Evolutionary conservation across 2,888 invertebrate species (phyloP).

Genomic region (Horisme vitalbata): DNA sequence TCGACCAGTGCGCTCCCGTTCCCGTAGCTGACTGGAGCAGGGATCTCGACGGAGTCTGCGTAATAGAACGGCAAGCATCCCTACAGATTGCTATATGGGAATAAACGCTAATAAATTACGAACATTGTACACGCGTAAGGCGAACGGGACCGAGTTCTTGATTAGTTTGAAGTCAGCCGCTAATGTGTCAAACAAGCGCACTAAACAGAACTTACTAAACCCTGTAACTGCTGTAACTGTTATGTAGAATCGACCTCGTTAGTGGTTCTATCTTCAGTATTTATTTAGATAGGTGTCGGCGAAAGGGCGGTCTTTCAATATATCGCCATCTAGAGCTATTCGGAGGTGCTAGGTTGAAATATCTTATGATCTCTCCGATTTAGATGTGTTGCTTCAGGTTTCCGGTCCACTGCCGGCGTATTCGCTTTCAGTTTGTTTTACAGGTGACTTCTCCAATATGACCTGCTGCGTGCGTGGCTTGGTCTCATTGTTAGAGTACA

Average conservation of each 20-base stretch:
- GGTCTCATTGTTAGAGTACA: conserved; percentile 16
- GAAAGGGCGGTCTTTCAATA: conserved; percentile 33
- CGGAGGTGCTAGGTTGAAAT: conserved; percentile 37
- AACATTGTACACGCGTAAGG: conserved; percentile 75
- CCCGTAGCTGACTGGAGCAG: conserved; percentile 74
- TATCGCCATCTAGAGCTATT: conserved; percentile 39
- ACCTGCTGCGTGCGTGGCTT: conserved; percentile 14
- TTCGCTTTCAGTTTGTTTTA: conserved; percentile 30
- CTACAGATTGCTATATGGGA: conserved; percentile 80
- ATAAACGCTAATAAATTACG: conserved; percentile 82
- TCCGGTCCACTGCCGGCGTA: conserved; percentile 28
- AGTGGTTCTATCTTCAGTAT: conserved; percentile 26
- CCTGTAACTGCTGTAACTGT: conserved; percentile 7
- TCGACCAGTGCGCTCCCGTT: conserved; percentile 64
- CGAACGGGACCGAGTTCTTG: conserved; percentile 71
- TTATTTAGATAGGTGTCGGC: conserved; percentile 33
- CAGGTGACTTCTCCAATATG: conserved; percentile 29
- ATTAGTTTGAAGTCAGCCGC: conserved; percentile 79
- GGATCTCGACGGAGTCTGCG: conserved; percentile 80
- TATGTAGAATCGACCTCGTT: conserved; percentile 24
- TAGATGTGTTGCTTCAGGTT: conserved; percentile 25
- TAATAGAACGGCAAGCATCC: conserved; percentile 77
- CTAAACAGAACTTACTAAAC: conserved; percentile 31
- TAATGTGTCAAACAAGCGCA: conserved; percentile 64
- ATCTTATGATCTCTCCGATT: conserved; percentile 37